Conservation (phyloP, 2,797 vertebrate species). For the Dendrocincla fuliginosa region DNA sequence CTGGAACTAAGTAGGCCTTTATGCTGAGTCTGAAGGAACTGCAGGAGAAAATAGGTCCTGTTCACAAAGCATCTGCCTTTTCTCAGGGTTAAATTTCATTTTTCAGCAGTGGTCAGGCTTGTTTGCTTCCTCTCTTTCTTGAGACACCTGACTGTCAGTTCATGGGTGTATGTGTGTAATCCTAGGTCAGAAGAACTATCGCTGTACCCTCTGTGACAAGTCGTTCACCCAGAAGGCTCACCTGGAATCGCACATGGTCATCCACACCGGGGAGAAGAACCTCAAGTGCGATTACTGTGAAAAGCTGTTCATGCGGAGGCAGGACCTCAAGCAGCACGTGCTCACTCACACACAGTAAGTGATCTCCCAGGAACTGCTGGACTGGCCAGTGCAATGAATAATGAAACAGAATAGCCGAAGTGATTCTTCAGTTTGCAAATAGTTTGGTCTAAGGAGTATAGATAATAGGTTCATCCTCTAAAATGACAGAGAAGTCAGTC, state of each 20-base stretch:
- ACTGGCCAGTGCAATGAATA: background rate
- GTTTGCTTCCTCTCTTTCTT: background rate
- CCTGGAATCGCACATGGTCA: slow-evolving; percentile 95
- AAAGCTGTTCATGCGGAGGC: slow-evolving; percentile 92
- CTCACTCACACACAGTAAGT: slow-evolving; percentile 94
- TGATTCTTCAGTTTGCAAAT: background rate
- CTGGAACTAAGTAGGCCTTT: background rate
- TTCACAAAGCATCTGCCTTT: background rate
- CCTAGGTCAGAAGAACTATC: slow-evolving; percentile 96
- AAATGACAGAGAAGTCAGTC: background rate
- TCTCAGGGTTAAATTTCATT: background rate
- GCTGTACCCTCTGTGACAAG: slow-evolving; percentile 91
- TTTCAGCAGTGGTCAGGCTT: background rate
- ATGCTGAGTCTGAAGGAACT: background rate
- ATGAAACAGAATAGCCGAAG: background rate
- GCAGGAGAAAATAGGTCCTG: background rate
- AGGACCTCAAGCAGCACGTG: slow-evolving; percentile 96
- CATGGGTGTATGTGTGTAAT: background rate
- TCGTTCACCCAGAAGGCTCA: slow-evolving; percentile 98
- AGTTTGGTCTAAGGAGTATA: background rate
- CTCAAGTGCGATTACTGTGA: slow-evolving; percentile 97
- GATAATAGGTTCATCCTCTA: background rate
- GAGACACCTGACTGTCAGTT: background rate
- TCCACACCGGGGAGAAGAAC: slow-evolving; percentile 93
- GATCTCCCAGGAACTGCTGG: background rate